Evolutionary conservation across 2,888 invertebrate genomes (phyloP).

Genomic region (Cosmopolites sordidus): DNA sequence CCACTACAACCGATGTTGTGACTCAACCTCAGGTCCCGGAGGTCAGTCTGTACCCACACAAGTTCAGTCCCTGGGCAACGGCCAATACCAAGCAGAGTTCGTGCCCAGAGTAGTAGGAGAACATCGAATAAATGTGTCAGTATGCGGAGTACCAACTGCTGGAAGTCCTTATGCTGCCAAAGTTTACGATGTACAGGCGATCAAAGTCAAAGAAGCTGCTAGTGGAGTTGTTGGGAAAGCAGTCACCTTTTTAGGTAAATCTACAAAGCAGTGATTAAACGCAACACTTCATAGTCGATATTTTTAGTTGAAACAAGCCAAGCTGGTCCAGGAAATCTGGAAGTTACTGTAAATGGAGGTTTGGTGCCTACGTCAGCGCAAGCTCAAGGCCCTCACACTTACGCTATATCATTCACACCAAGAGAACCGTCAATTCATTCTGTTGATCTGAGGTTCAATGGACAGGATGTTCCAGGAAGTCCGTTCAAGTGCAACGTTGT

Average conservation of each 20-base stretch:
- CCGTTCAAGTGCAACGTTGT: conserved; percentile 77
- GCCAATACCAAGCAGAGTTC: conserved; percentile 85
- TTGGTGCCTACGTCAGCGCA: conserved; percentile 95
- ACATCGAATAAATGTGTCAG: conserved; percentile 83
- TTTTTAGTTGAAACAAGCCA: conserved; percentile 89
- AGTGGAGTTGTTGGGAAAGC: conserved; percentile 85
- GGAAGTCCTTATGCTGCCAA: conserved; percentile 94
- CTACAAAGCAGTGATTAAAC: too few relatives aligned
- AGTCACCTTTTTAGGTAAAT: conserved; percentile 80
- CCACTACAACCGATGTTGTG: neutral
- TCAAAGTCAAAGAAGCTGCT: conserved; percentile 88
- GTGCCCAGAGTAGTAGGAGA: conserved; percentile 88
- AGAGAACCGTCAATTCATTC: conserved; percentile 86
- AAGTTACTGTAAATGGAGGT: conserved; percentile 97
- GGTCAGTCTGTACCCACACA: conserved; percentile 87
- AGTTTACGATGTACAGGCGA: conserved; percentile 91
- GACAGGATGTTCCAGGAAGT: conserved; percentile 89
- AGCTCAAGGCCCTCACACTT: conserved; percentile 92
- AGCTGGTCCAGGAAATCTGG: conserved; percentile 96
- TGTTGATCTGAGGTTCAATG: conserved; percentile 93
- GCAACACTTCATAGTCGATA: neutral
- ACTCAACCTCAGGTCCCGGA: conserved; percentile 69
- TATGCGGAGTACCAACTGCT: conserved; percentile 75
- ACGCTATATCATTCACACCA: conserved; percentile 96
- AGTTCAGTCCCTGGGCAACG: conserved; percentile 77